Evolutionary conservation across 2,797 vertebrate genomes (phyloP), one percentile per base, ranked within the genome.

Genomic region (Protonibea diacanthus): DNA sequence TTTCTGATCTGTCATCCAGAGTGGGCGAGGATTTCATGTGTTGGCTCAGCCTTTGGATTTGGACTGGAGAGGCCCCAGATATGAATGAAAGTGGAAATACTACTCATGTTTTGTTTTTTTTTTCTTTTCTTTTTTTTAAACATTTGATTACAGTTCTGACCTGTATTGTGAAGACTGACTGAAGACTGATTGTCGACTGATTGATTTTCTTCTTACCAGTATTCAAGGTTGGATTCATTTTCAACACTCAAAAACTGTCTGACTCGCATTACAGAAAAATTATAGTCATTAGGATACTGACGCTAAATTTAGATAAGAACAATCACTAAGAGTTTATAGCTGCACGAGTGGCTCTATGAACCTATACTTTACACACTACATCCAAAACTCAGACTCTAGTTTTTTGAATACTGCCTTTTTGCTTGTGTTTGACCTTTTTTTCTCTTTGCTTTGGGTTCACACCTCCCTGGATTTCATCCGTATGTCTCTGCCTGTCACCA

Each of bases 1-100:
- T 52, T 45, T 45, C 18, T 70, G 23, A 23, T 76, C 5, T 14
- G 59, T 65, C 44, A 59, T 73, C 45, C 81, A 77, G 40, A 71
- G 10, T 10, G 44, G 29, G 18, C 6, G 3, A 29, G 20, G 17
- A 61, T 63, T 82, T 65, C 14, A 63, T 62, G 14, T 65, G 7
- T 45, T 81, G 60, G 60, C 58, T 56, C 25, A 29, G 20, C 15
- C 33, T 33, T 65, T 59, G 17, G 20, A 73, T 59, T 44, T 51
- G 12, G 6, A 72, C 45, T 59, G 49, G 17, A 8, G 58, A 67
- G 20, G 40, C 11, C 4, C 38, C 20, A 13, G 7, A 60, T 44
- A 29, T 57, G 21, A 73, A 75, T 70, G 44, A 72, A 72, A 75
- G n/a, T 57, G 6, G 15, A 72, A 76, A 51, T 49, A 53, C 11